Base-by-base conservation (phyloP, 2,113 vertebrate species). In the Platycercus adscitus region DNA sequence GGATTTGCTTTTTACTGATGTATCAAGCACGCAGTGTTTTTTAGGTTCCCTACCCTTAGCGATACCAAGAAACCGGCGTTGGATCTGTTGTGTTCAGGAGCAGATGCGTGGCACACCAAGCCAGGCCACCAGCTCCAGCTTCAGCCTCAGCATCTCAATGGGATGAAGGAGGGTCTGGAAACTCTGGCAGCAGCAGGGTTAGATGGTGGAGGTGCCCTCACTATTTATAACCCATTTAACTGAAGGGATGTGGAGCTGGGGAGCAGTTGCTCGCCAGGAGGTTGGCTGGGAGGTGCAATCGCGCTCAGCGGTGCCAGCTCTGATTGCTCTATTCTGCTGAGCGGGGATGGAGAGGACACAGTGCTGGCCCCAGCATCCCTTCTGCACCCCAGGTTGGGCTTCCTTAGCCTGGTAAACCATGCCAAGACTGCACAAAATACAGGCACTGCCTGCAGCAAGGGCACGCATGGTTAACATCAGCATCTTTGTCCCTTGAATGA, bases 161-260 rank as follows among this genome's bases (percentile, higher is more conserved):
- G 47, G 47, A 2, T 13, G 81, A 83, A 31, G 55, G 55, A 75
- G 73, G 72, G 20, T 29, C 86, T 78, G 4, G 7, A 49, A 86
- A 69, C n/a, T 31, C n/a, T 94, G 94, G 82, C 85, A 93, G 91
- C 89, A 75, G 88, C 68, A 35, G 79, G 55, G 60, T 7, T 7
- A 43, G 91, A 46, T 20, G 88, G 49, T 58, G 85, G 90, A 81
- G 85, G 68, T 92, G 91, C 55, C 79, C 43, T 29, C 1, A 11
- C 91, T 96, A 93, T 96, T 96, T 94, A 91, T 96, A 96, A 56
- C 88, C 2, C 52, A 10, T 86, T 93, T 71, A 95, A 96, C 52
- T 86, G 60, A 2, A 80, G 71, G 79, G 88, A n/a, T 10, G 8
- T 2, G 10, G 91, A 88, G 79, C 82, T n/a, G 78, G 50, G 71